Base-by-base conservation (phyloP, 2,113 vertebrate genomes). In the Poecile atricapillus region DNA sequence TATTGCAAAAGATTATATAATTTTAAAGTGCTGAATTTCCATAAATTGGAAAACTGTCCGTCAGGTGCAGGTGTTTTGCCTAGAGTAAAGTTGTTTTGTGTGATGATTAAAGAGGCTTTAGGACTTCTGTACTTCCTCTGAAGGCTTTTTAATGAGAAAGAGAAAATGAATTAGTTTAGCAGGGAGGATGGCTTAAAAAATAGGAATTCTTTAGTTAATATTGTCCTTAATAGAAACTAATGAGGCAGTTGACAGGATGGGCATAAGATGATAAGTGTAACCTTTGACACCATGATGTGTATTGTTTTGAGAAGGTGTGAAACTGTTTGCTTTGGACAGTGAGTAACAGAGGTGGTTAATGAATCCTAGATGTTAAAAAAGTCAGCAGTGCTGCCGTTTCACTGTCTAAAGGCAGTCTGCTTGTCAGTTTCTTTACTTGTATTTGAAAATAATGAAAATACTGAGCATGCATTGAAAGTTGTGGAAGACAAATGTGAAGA, bases 181-280 rank as follows among this genome's bases (percentile, higher is more conserved):
- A 94, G 83, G 43, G 20, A 94, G 55, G 74, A 89, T 58, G 23
- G 52, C 31, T 92, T 96, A 94, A 87, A 67, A 91, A 81, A 97
- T 39, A 95, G 58, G 81, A 94, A 35, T 95, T 95, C 92, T 94
- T 62, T 90, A 73, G 94, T 91, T 94, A 90, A 23, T 95, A 64
- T 70, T 81, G n/a, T 92, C 83, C 50, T 68, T 96, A 92, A 88
- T 87, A 87, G 82, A 69, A 96, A 64, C 59, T 84, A 93, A 60
- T 95, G 84, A 91, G 65, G 67, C 65, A 73, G 18, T 56, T 95
- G 87, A 79, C 62, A 89, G 79, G 79, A 46, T 50, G 43, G 75
- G 33, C 37, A 3, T 20, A 89, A 53, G 71, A 64, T 92, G 67
- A 15, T 87, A 93, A 80, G 62, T 86, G 67, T 92, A 94, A 70